Evolutionary conservation across 2,113 vertebrate genomes (phyloP), one percentile per base, ranked within the genome.

Genomic region (Scopus umbretta): DNA sequence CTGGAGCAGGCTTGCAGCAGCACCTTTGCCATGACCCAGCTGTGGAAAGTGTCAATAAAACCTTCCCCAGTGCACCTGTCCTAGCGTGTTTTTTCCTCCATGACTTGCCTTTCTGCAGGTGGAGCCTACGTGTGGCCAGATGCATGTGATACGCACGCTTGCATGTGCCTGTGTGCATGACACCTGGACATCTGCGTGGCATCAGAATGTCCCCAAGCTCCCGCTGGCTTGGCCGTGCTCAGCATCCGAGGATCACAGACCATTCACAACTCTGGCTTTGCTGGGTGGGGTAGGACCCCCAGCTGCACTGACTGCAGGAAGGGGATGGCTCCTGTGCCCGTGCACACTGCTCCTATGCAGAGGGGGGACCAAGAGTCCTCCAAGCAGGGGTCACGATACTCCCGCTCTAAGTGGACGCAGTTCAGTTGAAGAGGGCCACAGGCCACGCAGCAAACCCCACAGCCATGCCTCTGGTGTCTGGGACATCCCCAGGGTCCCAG

Each of bases 151-250:
- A 25, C 29, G 38, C 45, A 19, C 0, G 6, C 0, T 2, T 50
- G 36, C 1, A 1, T 21, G 36, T 34, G 21, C 8, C 0, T 5
- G 38, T 34, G 27, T 22, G 18, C 2, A 8, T 3, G 7, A 52
- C 38, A 52, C 13, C 13, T 53, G 65, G 36, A 27, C 1, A 1
- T 18, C 50, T 47, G 32, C 0, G 1, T 22, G 52, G 11, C 49
- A 70, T 7, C 40, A 55, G 26, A 5, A 3, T 1, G 3, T 29
- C 47, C 18, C 30, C 3, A 2, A 56, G 36, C 11, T 42, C 71
- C 76, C 2, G 0, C 16, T 12, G 22, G 32, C 45, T 43, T 0
- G 0, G 3, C 26, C 0, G 0, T 18, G 17, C 61, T 74, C 45
- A 53, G 52, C 76, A 38, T 11, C 80, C 13, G 21, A 34, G 27